A percentile compares a stretch with the other conserved stretches of the same genome.
Conservation (phyloP, 1,140 invertebrate species). For the Leptoteleia sp. region DNA sequence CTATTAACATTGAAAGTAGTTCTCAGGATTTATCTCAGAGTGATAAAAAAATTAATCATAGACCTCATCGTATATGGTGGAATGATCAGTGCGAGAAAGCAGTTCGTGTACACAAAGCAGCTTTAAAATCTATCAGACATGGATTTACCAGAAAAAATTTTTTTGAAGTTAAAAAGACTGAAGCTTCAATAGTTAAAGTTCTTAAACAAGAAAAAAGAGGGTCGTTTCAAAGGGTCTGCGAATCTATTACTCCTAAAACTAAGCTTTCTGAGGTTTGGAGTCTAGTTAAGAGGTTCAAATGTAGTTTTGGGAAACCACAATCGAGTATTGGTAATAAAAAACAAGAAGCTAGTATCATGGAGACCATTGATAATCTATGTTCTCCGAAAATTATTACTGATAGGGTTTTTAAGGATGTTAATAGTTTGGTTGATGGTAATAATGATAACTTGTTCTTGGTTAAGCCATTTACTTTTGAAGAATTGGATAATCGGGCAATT, state of each 20-base stretch:
- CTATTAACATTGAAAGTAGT: not conserved
- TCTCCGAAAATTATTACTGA: not conserved
- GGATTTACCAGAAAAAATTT: constrained; percentile 25
- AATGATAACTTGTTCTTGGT: constrained; percentile 10
- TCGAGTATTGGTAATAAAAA: constrained; percentile 17
- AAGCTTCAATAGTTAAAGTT: constrained; percentile 14
- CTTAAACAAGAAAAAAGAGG: constrained; percentile 28
- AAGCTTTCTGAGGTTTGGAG: constrained; percentile 28
- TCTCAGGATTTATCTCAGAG: not conserved
- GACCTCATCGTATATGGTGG: constrained; percentile 21
- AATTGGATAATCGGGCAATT: constrained; percentile 19
- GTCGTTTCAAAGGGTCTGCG: constrained; percentile 6
- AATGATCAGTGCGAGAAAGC: constrained; percentile 24
- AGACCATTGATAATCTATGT: constrained; percentile 10
- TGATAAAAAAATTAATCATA: not conserved
- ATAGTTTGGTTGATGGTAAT: constrained; percentile 1
- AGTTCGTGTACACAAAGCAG: constrained; percentile 5
- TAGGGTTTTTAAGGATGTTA: not conserved
- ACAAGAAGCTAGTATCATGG: constrained; percentile 11
- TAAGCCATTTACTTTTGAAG: constrained; percentile 29
- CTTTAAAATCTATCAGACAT: constrained; percentile 21
- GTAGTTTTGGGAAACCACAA: constrained; percentile 5
- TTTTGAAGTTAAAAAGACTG: constrained; percentile 20
- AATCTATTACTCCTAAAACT: constrained; percentile 16
- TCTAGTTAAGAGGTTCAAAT: constrained; percentile 30